phyloP scores from a whole-genome alignment of 23 tunicate genomes.

The Clavelina lepadiformis region DNA sequence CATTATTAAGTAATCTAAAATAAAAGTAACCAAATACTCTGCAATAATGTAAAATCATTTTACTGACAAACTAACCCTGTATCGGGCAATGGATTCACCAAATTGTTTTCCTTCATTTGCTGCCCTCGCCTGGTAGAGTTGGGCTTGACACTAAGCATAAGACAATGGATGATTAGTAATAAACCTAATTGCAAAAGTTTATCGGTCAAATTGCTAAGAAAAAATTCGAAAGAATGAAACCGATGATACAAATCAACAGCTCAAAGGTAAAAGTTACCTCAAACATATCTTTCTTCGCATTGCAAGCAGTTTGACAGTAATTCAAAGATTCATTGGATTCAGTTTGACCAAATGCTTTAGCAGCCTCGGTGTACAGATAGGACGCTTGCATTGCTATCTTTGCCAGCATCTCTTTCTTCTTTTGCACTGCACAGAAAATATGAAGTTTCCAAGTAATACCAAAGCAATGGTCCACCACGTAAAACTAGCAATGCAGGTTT shows the following conservation, averaged over 20 bases:
- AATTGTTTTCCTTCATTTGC: slow-evolving; percentile 40
- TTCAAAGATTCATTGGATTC: slow-evolving; percentile 20
- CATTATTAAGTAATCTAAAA: too few relatives aligned
- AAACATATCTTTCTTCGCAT: slow-evolving; percentile 59
- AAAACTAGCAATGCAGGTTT: not conserved
- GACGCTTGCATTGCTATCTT: slow-evolving; percentile 80
- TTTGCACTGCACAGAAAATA: slow-evolving; percentile 38
- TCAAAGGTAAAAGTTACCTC: slow-evolving; percentile 36
- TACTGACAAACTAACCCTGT: slow-evolving; percentile 32
- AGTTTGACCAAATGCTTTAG: slow-evolving; percentile 43
- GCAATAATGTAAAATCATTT: too few relatives aligned
- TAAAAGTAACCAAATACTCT: too few relatives aligned
- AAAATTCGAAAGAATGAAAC: not conserved
- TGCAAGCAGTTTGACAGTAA: slow-evolving; percentile 9
- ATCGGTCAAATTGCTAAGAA: too few relatives aligned
- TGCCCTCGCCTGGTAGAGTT: slow-evolving; percentile 67
- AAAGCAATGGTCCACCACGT: not conserved
- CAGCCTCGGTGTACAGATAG: slow-evolving; percentile 58
- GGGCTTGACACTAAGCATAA: slow-evolving; percentile 68
- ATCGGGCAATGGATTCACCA: slow-evolving; percentile 86
- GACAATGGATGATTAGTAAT: not conserved
- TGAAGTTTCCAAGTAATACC: not conserved
- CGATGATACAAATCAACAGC: not conserved
- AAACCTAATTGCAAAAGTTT: not conserved
- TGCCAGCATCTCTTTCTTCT: slow-evolving; percentile 77